A percentile compares a stretch with the other conserved stretches of the same genome.
These are phyloP conservation scores for Cyclina sinensis DNA, from an alignment of 1,140 invertebrate species.

Conservation along the genomic window DNA sequence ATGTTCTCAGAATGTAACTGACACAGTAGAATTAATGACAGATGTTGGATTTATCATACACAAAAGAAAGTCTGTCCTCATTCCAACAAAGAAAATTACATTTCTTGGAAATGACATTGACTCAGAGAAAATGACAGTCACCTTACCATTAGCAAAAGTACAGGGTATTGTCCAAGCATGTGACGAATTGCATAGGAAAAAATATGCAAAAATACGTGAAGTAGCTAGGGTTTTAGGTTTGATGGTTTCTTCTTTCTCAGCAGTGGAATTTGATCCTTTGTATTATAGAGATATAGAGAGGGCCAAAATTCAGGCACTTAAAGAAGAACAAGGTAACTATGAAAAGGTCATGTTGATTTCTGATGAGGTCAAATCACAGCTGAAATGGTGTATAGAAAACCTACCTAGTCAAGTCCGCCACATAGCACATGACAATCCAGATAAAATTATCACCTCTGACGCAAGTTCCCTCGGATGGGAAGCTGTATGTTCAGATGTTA, in stretches of 20 bases:
- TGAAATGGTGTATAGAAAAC: slow-evolving; percentile 54
- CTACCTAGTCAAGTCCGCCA: slow-evolving; percentile 20
- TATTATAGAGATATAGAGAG: slow-evolving; percentile 51
- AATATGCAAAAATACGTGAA: slow-evolving; percentile 35
- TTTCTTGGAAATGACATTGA: slow-evolving; percentile 36
- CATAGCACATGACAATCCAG: slow-evolving; percentile 9
- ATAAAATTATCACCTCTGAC: slow-evolving; percentile 39
- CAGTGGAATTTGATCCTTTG: slow-evolving; percentile 39
- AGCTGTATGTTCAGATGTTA: slow-evolving; percentile 13
- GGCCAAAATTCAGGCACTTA: slow-evolving; percentile 40
- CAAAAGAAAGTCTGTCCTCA: background rate
- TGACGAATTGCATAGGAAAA: slow-evolving; percentile 27
- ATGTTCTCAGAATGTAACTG: slow-evolving; percentile 61
- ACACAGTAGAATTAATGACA: slow-evolving; percentile 45
- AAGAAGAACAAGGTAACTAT: slow-evolving; percentile 52
- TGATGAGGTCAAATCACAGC: slow-evolving; percentile 28
- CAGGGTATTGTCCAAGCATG: slow-evolving; percentile 32
- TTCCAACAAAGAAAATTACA: slow-evolving; percentile 6
- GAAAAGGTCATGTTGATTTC: slow-evolving; percentile 33
- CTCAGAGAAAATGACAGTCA: slow-evolving; percentile 57
- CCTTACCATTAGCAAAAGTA: slow-evolving; percentile 29
- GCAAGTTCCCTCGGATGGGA: slow-evolving; percentile 29
- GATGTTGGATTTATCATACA: slow-evolving; percentile 68
- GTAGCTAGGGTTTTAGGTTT: slow-evolving; percentile 60
- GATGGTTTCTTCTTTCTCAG: slow-evolving; percentile 59